Conservation (phyloP, 92 coral and sea anemone genomes). For the Chrysogorgia sp. region DNA sequence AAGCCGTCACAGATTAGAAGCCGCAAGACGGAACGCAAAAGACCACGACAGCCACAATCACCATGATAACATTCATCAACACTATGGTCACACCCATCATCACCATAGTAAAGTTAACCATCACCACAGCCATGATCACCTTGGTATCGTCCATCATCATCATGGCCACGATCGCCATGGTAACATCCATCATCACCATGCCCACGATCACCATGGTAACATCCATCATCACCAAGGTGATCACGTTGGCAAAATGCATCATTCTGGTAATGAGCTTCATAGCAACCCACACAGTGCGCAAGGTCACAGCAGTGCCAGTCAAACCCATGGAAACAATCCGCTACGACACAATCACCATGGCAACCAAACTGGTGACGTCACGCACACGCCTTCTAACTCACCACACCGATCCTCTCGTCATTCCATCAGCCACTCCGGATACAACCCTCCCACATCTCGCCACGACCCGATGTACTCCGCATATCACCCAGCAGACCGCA, state of each 20-base stretch:
- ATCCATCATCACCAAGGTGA: constrained; percentile 3
- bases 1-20: not conserved
- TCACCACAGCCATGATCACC: constrained; percentile 27
- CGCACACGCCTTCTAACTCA: constrained; percentile 30
- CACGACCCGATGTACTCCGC: constrained; percentile 38
- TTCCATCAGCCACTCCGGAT: constrained; percentile 20
- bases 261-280: constrained; percentile 29
- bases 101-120: constrained; percentile 54
- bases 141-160: not conserved
- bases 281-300: constrained; percentile 35
- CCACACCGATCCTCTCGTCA: constrained; percentile 34
- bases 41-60: constrained; percentile 43
- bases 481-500: not conserved
- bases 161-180: constrained; percentile 6
- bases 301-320: constrained; percentile 25
- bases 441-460: constrained; percentile 36
- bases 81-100: constrained; percentile 42
- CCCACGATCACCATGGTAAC: not conserved
- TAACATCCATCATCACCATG: constrained; percentile 11
- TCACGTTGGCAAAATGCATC: constrained; percentile 38
- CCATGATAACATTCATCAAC: constrained; percentile 42
- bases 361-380: constrained; percentile 34
- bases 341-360: constrained; percentile 60
- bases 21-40: constrained; percentile 6
- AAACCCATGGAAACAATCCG: constrained; percentile 50